Percentiles rank a stretch among this genome's conserved stretches.
phyloP scores from a whole-genome alignment of 2,888 invertebrate species.

The Octonoba sinensis region DNA sequence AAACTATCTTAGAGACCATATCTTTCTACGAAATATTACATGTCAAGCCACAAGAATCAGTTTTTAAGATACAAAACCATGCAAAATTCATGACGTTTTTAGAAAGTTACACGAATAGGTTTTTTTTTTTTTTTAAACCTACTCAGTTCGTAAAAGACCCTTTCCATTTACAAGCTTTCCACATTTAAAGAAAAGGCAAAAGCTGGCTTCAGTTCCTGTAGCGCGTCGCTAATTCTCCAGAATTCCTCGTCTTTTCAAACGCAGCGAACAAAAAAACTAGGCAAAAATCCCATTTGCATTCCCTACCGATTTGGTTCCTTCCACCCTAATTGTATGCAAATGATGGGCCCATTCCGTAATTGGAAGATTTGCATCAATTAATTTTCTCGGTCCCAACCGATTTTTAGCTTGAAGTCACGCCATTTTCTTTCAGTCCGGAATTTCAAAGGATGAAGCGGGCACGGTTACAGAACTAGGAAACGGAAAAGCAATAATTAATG shows the following conservation, averaged over 20 bases:
- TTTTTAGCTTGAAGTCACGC: slow-evolving; percentile 39
- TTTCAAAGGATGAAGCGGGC: too few species aligned
- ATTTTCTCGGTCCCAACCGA: slow-evolving; percentile 26
- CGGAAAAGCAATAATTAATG: too few species aligned
- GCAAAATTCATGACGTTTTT: too few species aligned
- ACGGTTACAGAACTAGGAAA: too few species aligned
- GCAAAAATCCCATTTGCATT: slow-evolving; percentile 41
- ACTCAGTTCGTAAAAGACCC: slow-evolving; percentile 30
- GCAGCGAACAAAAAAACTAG: not conserved
- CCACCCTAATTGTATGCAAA: slow-evolving; percentile 53
- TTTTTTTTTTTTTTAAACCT: too few species aligned
- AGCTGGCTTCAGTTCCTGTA: slow-evolving; percentile 1
- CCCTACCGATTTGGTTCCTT: slow-evolving; percentile 26
- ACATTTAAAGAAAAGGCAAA: slow-evolving; percentile 7
- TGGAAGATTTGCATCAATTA: slow-evolving; percentile 59
- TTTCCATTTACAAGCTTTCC: slow-evolving; percentile 33
- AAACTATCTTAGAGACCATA: too few species aligned
- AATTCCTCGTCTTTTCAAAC: slow-evolving; percentile 25
- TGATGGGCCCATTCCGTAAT: slow-evolving; percentile 36
- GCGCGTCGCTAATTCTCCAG: slow-evolving; percentile 27
- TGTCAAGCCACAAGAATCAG: too few species aligned
- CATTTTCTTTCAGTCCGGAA: slow-evolving; percentile 18
- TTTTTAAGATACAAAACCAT: too few species aligned
- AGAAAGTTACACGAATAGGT: too few species aligned
- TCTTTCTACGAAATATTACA: too few species aligned